A percentile compares a stretch with the other conserved stretches of the same genome.
Conservation (phyloP, 2,888 invertebrate genomes). For the Lathronympha strigana region DNA sequence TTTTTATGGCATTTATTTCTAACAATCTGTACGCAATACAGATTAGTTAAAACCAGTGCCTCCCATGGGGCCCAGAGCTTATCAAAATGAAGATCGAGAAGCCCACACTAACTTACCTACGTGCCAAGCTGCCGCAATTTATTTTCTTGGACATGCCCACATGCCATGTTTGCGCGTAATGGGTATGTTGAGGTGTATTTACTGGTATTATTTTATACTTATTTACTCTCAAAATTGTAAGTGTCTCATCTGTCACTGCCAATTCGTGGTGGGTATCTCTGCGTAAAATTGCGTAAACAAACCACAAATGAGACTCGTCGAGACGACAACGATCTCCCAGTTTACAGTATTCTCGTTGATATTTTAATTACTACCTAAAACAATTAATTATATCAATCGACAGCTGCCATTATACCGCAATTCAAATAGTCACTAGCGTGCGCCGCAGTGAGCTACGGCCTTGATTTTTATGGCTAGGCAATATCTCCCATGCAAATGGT, state of each 20-base stretch:
- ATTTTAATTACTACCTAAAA: too few relatives aligned
- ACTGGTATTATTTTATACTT: background rate
- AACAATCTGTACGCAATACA: background rate
- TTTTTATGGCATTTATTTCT: background rate
- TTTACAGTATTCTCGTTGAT: background rate
- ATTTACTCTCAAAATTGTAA: too few relatives aligned
- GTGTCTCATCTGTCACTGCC: too few relatives aligned
- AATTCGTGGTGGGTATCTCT: too few relatives aligned
- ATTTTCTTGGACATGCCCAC: background rate
- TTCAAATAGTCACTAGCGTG: background rate
- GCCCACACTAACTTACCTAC: background rate
- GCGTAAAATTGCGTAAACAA: too few relatives aligned
- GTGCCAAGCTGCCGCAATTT: background rate
- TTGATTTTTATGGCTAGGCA: constrained; percentile 1
- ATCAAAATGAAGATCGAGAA: constrained; percentile 1
- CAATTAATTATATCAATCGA: background rate
- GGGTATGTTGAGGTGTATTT: background rate
- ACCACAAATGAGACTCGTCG: too few relatives aligned
- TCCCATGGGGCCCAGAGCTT: constrained; percentile 5
- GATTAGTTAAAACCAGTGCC: background rate
- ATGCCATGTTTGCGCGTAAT: background rate
- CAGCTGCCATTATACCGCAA: background rate
- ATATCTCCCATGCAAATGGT: constrained; percentile 17
- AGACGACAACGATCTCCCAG: background rate
- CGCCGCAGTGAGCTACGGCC: background rate